phyloP scores from a whole-genome alignment of 2,797 vertebrate species.

The Nyctibius grandis region DNA sequence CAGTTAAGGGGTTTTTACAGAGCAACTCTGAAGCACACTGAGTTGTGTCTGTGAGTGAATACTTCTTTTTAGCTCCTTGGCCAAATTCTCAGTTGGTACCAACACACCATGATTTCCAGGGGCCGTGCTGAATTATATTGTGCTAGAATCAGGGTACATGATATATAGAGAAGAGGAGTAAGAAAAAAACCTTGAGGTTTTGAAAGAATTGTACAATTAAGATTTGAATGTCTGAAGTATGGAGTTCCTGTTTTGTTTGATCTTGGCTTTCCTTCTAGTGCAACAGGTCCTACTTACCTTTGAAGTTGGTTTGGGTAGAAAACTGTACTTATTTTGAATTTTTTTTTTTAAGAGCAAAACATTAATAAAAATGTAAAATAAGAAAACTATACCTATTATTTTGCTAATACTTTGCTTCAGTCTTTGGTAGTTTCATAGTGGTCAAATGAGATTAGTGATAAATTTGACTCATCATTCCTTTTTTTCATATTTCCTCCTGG shows the following conservation, averaged over 20 bases:
- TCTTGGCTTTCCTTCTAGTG: neutral
- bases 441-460: neutral
- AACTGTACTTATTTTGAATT: neutral
- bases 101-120: neutral
- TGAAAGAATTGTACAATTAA: neutral
- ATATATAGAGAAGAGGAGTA: neutral
- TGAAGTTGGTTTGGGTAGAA: neutral
- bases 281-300: neutral
- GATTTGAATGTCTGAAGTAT: neutral
- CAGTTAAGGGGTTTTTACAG: neutral
- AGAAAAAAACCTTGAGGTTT: neutral
- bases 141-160: neutral
- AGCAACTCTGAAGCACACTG: neutral
- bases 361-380: neutral
- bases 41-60: neutral
- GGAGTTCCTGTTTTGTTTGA: neutral
- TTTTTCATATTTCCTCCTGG: neutral
- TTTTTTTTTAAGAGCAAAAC: neutral
- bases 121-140: neutral
- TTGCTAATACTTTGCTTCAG: neutral
- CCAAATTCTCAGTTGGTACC: neutral
- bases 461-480: neutral
- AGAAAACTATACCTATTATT: neutral
- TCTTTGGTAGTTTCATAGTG: neutral
- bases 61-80: neutral